Conservation (phyloP, 2,888 invertebrate genomes). For the Masnerella sp. region DNA sequence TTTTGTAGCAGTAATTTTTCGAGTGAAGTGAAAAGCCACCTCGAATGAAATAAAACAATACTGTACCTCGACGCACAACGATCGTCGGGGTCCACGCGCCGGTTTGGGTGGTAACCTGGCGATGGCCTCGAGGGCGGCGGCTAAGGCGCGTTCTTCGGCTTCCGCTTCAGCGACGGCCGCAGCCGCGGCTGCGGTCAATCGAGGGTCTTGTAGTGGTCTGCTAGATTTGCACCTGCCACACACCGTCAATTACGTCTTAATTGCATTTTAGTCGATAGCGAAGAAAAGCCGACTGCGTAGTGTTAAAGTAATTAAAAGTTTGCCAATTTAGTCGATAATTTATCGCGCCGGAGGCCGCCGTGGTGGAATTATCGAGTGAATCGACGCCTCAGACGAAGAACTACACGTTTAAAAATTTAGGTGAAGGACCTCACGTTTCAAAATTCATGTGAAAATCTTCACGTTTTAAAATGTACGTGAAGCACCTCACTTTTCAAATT, state of each 20-base stretch:
- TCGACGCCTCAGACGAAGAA: too few species aligned
- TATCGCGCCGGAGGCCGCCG: not conserved
- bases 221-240: slow-evolving; percentile 77
- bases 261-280: not conserved
- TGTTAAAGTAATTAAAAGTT: slow-evolving; percentile 7
- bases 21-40: slow-evolving; percentile 67
- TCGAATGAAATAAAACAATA: too few species aligned
- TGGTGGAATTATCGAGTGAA: too few species aligned
- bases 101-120: slow-evolving; percentile 77
- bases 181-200: slow-evolving; percentile 83
- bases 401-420: too few species aligned
- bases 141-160: slow-evolving; percentile 85
- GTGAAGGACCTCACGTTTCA: too few species aligned
- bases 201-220: slow-evolving; percentile 82
- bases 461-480: too few species aligned
- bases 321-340: slow-evolving; percentile 3
- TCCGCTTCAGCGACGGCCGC: slow-evolving; percentile 87
- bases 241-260: slow-evolving; percentile 12
- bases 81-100: slow-evolving; percentile 80
- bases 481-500: too few species aligned
- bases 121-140: slow-evolving; percentile 85
- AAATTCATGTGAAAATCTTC: too few species aligned
- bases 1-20: too few species aligned
- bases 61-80: slow-evolving; percentile 84
- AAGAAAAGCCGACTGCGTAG: not conserved